Percentiles rank a stretch among this genome's conserved stretches.
These are phyloP conservation scores for Vireo altiloquus DNA, from an alignment of 2,113 vertebrate species.

Conservation along the genomic window DNA sequence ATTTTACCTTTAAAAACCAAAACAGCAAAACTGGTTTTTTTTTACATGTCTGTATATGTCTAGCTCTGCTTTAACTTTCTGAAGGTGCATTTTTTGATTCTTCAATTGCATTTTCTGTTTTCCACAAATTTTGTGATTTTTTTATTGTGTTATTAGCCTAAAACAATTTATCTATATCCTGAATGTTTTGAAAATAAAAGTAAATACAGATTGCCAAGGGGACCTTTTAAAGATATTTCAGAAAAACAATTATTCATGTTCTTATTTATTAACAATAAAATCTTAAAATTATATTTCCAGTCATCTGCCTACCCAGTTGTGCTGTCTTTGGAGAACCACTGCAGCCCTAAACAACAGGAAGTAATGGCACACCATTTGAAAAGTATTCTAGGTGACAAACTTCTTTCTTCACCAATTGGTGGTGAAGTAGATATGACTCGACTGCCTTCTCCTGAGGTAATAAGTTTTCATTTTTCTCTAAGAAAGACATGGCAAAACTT, in stretches of 20 bases:
- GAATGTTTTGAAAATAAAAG: background rate
- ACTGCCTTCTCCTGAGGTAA: constrained; percentile 89
- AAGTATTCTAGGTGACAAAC: constrained; percentile 74
- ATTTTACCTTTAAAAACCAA: background rate
- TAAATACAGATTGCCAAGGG: background rate
- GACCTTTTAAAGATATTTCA: background rate
- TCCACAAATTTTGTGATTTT: background rate
- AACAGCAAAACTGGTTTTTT: background rate
- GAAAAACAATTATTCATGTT: background rate
- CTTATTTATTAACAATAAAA: background rate
- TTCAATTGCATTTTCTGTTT: background rate
- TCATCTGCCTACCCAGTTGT: constrained; percentile 84
- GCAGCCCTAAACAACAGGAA: constrained; percentile 80
- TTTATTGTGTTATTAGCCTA: background rate
- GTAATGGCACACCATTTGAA: constrained; percentile 77
- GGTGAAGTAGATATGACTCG: constrained; percentile 7
- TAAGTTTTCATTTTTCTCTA: background rate
- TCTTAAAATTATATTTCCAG: constrained; percentile 60
- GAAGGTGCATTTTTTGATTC: background rate
- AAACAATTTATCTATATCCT: background rate
- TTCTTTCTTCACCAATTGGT: constrained; percentile 70
- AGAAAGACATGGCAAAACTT: accelerated
- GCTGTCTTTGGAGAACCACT: constrained; percentile 90
- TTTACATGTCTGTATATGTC: background rate
- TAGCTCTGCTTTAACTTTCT: background rate